Evolutionary conservation across 2,888 invertebrate species (phyloP).

Genomic region (Rhagophthalmus giganteus): DNA sequence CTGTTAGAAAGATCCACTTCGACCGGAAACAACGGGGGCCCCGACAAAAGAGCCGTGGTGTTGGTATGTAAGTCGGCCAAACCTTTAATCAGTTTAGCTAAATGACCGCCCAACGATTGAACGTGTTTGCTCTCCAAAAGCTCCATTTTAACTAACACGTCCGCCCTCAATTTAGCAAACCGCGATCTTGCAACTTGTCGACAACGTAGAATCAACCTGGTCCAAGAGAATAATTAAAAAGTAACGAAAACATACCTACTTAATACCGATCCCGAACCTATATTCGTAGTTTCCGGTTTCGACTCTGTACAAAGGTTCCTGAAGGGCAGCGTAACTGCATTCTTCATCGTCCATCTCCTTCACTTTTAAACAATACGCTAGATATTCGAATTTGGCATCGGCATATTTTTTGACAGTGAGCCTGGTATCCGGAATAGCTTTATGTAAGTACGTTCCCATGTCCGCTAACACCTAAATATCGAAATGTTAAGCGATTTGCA

Average conservation of each 20-base stretch:
- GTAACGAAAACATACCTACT: no score
- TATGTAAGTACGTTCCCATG: slow-evolving; percentile 93
- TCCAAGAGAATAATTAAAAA: no score
- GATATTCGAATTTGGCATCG: slow-evolving; percentile 98
- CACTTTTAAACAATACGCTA: slow-evolving; percentile 98
- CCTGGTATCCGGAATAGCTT: slow-evolving; percentile 98
- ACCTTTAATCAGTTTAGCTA: slow-evolving; percentile 82
- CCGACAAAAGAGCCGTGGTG: slow-evolving; percentile 75
- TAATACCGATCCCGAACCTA: no score
- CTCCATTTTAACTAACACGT: slow-evolving; percentile 96
- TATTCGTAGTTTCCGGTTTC: slow-evolving; percentile 99
- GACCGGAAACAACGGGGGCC: slow-evolving; percentile 86
- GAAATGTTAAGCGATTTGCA: no score
- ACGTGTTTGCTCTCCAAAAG: slow-evolving; percentile 97
- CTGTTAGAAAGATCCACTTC: slow-evolving; percentile 92
- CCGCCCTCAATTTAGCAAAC: slow-evolving; percentile 82
- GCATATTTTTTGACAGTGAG: slow-evolving; percentile 97
- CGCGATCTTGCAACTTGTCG: slow-evolving; percentile 89
- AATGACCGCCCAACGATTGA: slow-evolving; percentile 87
- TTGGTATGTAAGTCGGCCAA: slow-evolving; percentile 66
- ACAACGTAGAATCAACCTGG: slow-evolving; percentile 87
- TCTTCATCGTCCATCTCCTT: slow-evolving; percentile 99
- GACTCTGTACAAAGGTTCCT: slow-evolving; percentile 95
- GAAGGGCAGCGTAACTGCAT: slow-evolving; percentile 86
- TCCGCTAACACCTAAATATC: slow-evolving; percentile 78